Evolutionary conservation across 1,140 invertebrate genomes (phyloP).

Genomic region (Drosophila parvula): DNA sequence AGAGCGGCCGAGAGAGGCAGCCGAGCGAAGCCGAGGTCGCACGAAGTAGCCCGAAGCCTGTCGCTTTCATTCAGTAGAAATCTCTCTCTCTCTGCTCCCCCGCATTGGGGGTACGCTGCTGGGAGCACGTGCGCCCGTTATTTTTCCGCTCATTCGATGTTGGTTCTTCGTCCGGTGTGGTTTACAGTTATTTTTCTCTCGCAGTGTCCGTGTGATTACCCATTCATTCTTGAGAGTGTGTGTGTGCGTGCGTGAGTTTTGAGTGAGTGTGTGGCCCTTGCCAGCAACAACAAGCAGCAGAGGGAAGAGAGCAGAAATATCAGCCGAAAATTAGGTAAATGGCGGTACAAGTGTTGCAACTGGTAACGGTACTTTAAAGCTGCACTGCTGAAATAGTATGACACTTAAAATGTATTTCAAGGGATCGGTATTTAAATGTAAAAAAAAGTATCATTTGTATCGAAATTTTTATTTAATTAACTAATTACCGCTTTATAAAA

Average conservation of each 20-base stretch:
- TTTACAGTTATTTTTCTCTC: slow-evolving; percentile 53
- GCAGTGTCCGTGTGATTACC: slow-evolving; percentile 22
- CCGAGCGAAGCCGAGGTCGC: slow-evolving; percentile 2
- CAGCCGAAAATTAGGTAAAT: slow-evolving; percentile 56
- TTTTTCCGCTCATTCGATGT: slow-evolving; percentile 67
- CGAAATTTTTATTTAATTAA: too few species aligned
- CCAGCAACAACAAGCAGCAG: slow-evolving; percentile 23
- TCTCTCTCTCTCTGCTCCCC: slow-evolving; percentile 10
- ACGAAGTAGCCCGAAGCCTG: slow-evolving; percentile 20
- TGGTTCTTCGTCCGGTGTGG: slow-evolving; percentile 68
- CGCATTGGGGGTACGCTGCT: slow-evolving; percentile 35
- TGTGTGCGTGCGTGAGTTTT: slow-evolving; percentile 6
- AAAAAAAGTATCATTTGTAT: too few species aligned
- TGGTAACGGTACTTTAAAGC: slow-evolving; percentile 38
- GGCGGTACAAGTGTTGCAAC: slow-evolving; percentile 31
- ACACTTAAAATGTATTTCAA: too few species aligned
- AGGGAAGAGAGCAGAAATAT: slow-evolving; percentile 26
- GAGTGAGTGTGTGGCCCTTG: slow-evolving; percentile 25
- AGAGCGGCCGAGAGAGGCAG: slow-evolving; percentile 28
- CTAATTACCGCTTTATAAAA: too few species aligned
- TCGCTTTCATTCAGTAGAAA: slow-evolving; percentile 25
- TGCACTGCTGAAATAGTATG: slow-evolving; percentile 10
- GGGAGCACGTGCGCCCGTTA: slow-evolving; percentile 38
- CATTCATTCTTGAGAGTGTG: slow-evolving; percentile 8
- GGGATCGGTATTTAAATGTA: not conserved